Conservation (phyloP, 2,888 invertebrate species). For the Melanchra persicariae region DNA sequence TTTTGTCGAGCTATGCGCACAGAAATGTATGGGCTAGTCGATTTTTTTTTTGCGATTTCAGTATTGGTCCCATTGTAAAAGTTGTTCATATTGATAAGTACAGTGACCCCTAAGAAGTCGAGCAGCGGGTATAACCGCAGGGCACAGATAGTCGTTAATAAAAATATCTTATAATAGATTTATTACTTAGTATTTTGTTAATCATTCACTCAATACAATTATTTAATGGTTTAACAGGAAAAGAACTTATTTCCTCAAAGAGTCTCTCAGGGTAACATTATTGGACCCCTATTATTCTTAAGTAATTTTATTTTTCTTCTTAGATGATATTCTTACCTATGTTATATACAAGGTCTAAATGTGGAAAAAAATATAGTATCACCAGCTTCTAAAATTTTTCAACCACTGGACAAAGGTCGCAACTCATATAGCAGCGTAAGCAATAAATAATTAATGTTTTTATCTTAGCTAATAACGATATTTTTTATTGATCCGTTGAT, state of each 20-base stretch:
- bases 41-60: no score
- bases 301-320: neutral
- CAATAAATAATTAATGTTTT: conserved; percentile 7
- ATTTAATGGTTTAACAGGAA: no score
- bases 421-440: neutral
- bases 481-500: neutral
- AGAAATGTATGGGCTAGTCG: no score
- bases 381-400: neutral
- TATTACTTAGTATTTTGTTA: no score
- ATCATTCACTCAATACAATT: no score
- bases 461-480: conserved; percentile 1
- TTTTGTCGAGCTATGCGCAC: no score
- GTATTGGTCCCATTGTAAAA: no score
- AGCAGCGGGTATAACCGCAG: no score
- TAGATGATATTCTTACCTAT: neutral
- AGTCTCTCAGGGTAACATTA: neutral
- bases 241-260: neutral
- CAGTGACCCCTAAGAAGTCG: no score
- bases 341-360: neutral
- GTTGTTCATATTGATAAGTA: no score
- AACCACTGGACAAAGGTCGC: neutral
- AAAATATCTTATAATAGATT: no score
- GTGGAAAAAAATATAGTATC: neutral
- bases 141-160: no score
- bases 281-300: neutral